Percentiles rank a stretch among this genome's conserved stretches.
Evolutionary conservation across 2,888 invertebrate species (phyloP).

Genomic region (Melinopterus prodromus): DNA sequence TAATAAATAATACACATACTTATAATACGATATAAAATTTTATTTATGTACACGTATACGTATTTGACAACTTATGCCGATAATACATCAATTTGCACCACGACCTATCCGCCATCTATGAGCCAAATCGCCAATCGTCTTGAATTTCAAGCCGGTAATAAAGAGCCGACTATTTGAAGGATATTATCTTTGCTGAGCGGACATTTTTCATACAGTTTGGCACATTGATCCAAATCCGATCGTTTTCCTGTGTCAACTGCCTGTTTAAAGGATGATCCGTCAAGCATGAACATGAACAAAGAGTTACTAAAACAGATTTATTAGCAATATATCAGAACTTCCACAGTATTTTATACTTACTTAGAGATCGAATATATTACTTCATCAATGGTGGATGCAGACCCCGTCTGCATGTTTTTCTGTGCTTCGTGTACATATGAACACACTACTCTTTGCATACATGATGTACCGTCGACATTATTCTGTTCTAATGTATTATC

Average conservation of each 20-base stretch:
- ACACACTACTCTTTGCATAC: constrained; percentile 75
- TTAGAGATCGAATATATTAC: constrained; percentile 69
- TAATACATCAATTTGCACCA: constrained; percentile 9
- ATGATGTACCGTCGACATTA: constrained; percentile 76
- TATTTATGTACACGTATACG: constrained; percentile 36
- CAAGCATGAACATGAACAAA: constrained; percentile 72
- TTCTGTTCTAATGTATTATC: constrained; percentile 73
- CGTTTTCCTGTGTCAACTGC: constrained; percentile 70
- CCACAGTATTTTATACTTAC: constrained; percentile 59
- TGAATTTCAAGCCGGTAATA: constrained; percentile 62
- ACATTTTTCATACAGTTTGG: constrained; percentile 70
- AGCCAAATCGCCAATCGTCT: neutral
- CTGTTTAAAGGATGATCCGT: constrained; percentile 76
- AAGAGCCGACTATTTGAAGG: constrained; percentile 71
- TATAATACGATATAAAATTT: constrained; percentile 21
- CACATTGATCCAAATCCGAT: constrained; percentile 67
- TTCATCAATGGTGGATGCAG: constrained; percentile 71
- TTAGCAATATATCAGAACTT: constrained; percentile 6
- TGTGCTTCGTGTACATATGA: constrained; percentile 77
- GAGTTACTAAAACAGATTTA: constrained; percentile 67
- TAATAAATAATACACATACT: constrained; percentile 28
- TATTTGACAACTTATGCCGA: constrained; percentile 29
- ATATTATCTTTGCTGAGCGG: constrained; percentile 74
- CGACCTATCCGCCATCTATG: constrained; percentile 17
- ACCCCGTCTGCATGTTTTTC: constrained; percentile 69